Evolutionary conservation across 1,140 invertebrate species (phyloP).

Genomic region (Bombus fervidus): DNA sequence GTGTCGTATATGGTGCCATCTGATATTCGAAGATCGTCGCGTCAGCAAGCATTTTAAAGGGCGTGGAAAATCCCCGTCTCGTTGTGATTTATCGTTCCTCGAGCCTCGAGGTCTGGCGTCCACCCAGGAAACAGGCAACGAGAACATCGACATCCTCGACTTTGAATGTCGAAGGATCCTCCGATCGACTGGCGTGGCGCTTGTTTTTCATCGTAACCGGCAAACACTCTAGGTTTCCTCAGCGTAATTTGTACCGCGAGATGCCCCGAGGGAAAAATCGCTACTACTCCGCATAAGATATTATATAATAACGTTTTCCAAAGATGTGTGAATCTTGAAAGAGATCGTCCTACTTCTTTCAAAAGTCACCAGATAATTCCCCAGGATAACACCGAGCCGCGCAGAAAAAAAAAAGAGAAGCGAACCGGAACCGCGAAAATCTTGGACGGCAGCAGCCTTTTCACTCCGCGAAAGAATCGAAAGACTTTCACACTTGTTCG

Average conservation of each 20-base stretch:
- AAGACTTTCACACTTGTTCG: neutral
- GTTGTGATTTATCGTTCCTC: slow-evolving; percentile 15
- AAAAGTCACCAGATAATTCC: slow-evolving; percentile 1
- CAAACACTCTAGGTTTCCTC: neutral
- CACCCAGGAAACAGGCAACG: too few species aligned
- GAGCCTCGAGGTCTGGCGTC: neutral
- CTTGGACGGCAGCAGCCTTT: neutral
- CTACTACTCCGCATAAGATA: slow-evolving; percentile 7
- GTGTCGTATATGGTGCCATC: slow-evolving; percentile 65
- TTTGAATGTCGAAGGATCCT: neutral
- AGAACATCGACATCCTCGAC: neutral
- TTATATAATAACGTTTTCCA: slow-evolving; percentile 30
- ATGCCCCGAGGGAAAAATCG: neutral
- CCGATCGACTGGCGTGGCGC: neutral
- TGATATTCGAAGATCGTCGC: slow-evolving; percentile 33
- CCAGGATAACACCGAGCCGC: neutral
- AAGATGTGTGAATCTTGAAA: slow-evolving; percentile 33
- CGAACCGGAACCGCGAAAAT: neutral
- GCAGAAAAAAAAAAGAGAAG: neutral
- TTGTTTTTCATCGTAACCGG: neutral
- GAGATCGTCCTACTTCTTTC: slow-evolving; percentile 14
- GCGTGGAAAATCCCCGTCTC: neutral
- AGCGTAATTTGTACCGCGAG: neutral
- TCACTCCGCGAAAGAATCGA: neutral
- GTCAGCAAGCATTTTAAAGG: neutral